These are phyloP conservation scores for Nannospalax galili DNA, from an alignment of 2,113 vertebrate genomes.

Conservation along the genomic window DNA sequence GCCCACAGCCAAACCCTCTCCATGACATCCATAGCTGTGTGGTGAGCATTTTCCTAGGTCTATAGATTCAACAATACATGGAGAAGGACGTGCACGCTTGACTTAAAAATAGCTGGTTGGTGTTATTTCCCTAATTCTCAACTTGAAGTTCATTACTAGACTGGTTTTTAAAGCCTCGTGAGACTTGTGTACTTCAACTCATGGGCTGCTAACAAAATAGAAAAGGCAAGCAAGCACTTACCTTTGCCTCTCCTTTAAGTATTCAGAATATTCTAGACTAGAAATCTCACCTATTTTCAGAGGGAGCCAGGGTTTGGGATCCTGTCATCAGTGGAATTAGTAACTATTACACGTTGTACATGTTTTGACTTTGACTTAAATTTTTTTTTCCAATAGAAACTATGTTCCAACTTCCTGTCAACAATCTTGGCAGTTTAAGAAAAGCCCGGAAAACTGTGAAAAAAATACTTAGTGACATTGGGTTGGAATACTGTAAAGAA, in stretches of 20 bases:
- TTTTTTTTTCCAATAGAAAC: constrained; percentile 91
- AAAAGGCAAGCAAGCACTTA: not conserved
- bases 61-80: constrained; percentile 49
- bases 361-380: constrained; percentile 85
- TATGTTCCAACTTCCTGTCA: constrained; percentile 99
- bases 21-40: constrained; percentile 10
- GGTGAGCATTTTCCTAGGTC: not conserved
- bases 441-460: constrained; percentile 99
- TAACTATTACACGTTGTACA: constrained; percentile 69
- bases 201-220: not conserved
- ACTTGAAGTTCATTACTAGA: constrained; percentile 43
- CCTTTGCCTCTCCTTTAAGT: constrained; percentile 61
- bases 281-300: not conserved
- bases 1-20: not conserved
- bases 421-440: constrained; percentile 99
- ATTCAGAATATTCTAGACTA: constrained; percentile 49
- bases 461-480: constrained; percentile 98
- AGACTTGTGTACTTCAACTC: constrained; percentile 30
- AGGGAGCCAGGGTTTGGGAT: constrained; percentile 73
- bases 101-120: constrained; percentile 55
- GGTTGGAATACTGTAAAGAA: constrained; percentile 98
- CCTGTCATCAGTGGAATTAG: constrained; percentile 74
- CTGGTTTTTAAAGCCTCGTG: constrained; percentile 12
- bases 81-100: constrained; percentile 36
- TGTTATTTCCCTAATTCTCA: constrained; percentile 52